Evolutionary conservation across 2,888 invertebrate genomes (phyloP), one percentile per base, ranked within the genome.

Genomic region (Rhagonycha lutea): DNA sequence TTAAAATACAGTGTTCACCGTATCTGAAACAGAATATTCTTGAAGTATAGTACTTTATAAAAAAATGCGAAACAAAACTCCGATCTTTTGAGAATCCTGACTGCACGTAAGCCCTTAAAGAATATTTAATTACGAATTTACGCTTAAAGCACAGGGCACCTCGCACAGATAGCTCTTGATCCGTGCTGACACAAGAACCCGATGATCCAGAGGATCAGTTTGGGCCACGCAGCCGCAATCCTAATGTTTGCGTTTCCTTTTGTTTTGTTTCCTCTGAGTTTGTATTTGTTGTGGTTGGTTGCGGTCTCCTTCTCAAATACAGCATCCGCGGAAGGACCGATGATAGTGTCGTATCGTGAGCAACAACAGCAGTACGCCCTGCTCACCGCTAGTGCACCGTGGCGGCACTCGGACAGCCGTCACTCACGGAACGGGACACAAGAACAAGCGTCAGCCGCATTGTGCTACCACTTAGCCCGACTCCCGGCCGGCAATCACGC

Each of bases 281-380:
- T 75, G 78, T 79, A 73, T 76, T 79, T 78, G 72, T 80, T 86
- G 86, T 87, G 87, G 87, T 87, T 87, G 87, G 86, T 86, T 89
- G 90, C 91, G 90, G 93, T 92, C 92, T 92, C 93, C 93, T 93
- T 93, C 93, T 94, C 93, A 91, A 90, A 91, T 93, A 93, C 93
- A 93, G 93, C 93, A 93, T 91, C 92, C 92, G 93, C 93, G 92
- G 93, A 93, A 93, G 93, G 93, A 85, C 91, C 92, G 92, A 91
- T 82, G 82, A 84, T 85, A 83, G 84, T 47, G n/a, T 84, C 83
- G 83, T 84, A 79, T 85, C 84, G 89, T 89, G 90, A 86, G 86
- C 85, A 86, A 85, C 83, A 85, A 86, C 83, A 85, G 84, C 85
- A 85, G 89, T 89, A 90, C 90, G 89, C 88, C 89, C 88, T 89